Evolutionary conservation across 2,113 vertebrate species (phyloP).

Genomic region (Pionites leucogaster): DNA sequence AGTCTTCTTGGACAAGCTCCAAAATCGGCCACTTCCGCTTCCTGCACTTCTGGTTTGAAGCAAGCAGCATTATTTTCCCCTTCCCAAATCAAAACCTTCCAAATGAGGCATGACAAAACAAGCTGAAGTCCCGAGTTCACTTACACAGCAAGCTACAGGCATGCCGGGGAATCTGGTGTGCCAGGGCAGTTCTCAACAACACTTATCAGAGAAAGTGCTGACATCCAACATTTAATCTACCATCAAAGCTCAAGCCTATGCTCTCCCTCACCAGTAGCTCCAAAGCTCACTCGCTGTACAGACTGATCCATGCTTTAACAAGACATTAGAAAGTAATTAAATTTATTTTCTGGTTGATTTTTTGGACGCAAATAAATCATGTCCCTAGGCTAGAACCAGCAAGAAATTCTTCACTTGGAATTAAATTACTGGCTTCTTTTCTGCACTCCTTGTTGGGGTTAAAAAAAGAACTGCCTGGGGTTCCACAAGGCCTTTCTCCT

Average conservation of each 20-base stretch:
- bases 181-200: neutral
- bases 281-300: neutral
- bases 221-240: conserved; percentile 7
- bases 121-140: neutral
- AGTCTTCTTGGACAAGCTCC: neutral
- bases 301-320: neutral
- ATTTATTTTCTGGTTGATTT: conserved; percentile 58
- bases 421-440: conserved; percentile 47
- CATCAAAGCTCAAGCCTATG: neutral
- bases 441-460: conserved; percentile 39
- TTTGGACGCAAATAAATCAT: conserved; percentile 22
- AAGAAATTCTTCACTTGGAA: conserved; percentile 42
- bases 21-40: neutral
- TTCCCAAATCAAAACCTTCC: conserved; percentile 7
- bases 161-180: neutral
- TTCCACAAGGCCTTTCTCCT: conserved; percentile 37
- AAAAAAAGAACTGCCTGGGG: conserved; percentile 28
- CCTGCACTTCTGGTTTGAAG: neutral
- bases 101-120: conserved; percentile 12
- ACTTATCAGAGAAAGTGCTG: neutral
- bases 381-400: conserved; percentile 20
- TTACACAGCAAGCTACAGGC: neutral
- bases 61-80: neutral
- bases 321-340: conserved; percentile 47
- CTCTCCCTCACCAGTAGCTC: neutral